phyloP scores from a whole-genome alignment of 2,888 invertebrate species.

The Lampropteryx suffumata region DNA sequence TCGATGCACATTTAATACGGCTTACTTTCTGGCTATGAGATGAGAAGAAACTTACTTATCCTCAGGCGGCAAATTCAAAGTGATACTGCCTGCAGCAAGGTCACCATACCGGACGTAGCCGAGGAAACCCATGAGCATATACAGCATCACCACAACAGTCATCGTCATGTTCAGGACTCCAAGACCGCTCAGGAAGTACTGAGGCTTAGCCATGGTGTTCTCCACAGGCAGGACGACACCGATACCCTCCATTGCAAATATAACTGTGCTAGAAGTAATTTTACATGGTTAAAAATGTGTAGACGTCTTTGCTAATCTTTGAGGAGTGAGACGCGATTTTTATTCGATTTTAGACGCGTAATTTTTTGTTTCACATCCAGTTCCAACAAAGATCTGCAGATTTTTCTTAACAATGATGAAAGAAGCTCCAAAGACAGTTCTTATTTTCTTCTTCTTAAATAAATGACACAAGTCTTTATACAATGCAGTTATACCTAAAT shows the following conservation, averaged over 20 bases:
- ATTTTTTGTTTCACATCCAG: too few relatives aligned
- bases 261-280: constrained; percentile 88
- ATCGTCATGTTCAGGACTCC: constrained; percentile 95
- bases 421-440: too few relatives aligned
- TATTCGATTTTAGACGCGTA: too few relatives aligned
- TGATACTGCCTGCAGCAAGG: constrained; percentile 87
- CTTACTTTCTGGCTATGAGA: too few relatives aligned
- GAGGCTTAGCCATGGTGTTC: constrained; percentile 93
- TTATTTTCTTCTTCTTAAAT: too few relatives aligned
- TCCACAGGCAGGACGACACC: constrained; percentile 96
- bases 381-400: too few relatives aligned
- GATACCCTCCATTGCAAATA: constrained; percentile 99
- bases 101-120: constrained; percentile 94
- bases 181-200: constrained; percentile 90
- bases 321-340: too few relatives aligned
- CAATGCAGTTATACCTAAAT: too few relatives aligned
- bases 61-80: constrained; percentile 89
- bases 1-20: too few relatives aligned
- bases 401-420: too few relatives aligned
- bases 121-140: constrained; percentile 93
- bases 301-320: too few relatives aligned
- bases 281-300: background rate
- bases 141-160: constrained; percentile 90
- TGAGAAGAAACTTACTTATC: constrained; percentile 87
- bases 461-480: too few relatives aligned